phyloP scores from a whole-genome alignment of 1,140 invertebrate species.

The Papilio helenus region DNA sequence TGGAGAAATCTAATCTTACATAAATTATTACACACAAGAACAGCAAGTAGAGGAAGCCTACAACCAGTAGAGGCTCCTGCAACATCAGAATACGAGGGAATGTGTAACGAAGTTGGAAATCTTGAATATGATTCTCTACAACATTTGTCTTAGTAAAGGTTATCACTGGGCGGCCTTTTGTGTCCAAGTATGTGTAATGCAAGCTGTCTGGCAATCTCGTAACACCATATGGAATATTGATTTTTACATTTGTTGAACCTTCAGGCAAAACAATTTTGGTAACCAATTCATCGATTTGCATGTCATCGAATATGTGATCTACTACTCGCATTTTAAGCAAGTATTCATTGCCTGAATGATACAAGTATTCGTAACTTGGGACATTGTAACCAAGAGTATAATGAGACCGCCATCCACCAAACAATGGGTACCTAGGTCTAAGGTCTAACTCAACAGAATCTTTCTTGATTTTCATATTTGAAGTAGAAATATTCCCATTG shows the following conservation, averaged over 20 bases:
- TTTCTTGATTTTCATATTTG: slow-evolving; percentile 92
- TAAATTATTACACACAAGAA: slow-evolving; percentile 97
- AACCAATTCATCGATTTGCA: slow-evolving; percentile 95
- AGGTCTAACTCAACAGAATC: slow-evolving; percentile 98
- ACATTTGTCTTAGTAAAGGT: slow-evolving; percentile 94
- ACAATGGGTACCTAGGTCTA: slow-evolving; percentile 97
- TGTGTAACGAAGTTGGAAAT: slow-evolving; percentile 93
- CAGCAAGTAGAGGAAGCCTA: slow-evolving; percentile 94
- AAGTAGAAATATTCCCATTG: slow-evolving; percentile 99
- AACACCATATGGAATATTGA: slow-evolving; percentile 93
- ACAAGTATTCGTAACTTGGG: slow-evolving; percentile 98
- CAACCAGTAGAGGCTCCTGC: slow-evolving; percentile 95
- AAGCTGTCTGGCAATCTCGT: slow-evolving; percentile 89
- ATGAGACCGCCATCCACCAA: slow-evolving; percentile 99
- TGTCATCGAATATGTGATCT: slow-evolving; percentile 98
- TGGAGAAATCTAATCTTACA: slow-evolving; percentile 97
- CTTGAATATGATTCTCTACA: slow-evolving; percentile 98
- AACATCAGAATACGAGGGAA: slow-evolving; percentile 94
- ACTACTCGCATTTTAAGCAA: slow-evolving; percentile 95
- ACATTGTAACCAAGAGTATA: slow-evolving; percentile 99
- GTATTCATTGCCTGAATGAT: slow-evolving; percentile 91
- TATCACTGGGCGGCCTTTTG: slow-evolving; percentile 95
- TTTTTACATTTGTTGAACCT: slow-evolving; percentile 91
- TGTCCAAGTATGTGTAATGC: slow-evolving; percentile 98
- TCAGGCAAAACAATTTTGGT: slow-evolving; percentile 98